Percentiles rank a stretch among this genome's conserved stretches.
Evolutionary conservation across 2,797 vertebrate species (phyloP).

Genomic region (Potorous gilbertii): DNA sequence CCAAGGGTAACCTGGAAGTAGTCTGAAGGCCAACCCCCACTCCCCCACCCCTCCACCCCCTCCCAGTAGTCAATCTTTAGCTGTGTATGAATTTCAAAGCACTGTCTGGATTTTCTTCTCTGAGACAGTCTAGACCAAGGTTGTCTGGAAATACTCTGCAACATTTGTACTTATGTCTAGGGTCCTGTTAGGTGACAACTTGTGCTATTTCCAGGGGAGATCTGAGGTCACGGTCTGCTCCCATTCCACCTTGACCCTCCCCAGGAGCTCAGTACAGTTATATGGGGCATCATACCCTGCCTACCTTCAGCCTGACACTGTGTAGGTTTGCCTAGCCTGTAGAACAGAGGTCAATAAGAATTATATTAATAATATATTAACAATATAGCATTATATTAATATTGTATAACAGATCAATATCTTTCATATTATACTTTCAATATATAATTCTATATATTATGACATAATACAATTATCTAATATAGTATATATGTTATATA

Average conservation of each 20-base stretch:
- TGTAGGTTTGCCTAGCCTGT: not conserved
- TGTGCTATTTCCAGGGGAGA: not conserved
- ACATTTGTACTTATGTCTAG: not conserved
- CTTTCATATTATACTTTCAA: not conserved
- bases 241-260: not conserved
- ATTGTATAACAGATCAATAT: not conserved
- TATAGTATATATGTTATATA: too few relatives aligned
- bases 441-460: too few relatives aligned
- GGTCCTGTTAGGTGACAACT: rapidly evolving
- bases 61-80: not conserved
- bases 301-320: too few relatives aligned
- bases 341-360: not conserved
- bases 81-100: not conserved
- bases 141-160: not conserved
- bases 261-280: too few relatives aligned
- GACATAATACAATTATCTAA: too few relatives aligned
- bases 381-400: not conserved
- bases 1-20: not conserved
- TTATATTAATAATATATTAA: not conserved
- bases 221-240: not conserved
- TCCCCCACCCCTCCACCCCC: not conserved
- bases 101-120: not conserved
- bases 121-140: not conserved
- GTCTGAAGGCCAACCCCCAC: not conserved
- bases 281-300: not conserved